Evolutionary conservation across 2,888 invertebrate genomes (phyloP).

Genomic region (Dryocosmus kuriphilus): DNA sequence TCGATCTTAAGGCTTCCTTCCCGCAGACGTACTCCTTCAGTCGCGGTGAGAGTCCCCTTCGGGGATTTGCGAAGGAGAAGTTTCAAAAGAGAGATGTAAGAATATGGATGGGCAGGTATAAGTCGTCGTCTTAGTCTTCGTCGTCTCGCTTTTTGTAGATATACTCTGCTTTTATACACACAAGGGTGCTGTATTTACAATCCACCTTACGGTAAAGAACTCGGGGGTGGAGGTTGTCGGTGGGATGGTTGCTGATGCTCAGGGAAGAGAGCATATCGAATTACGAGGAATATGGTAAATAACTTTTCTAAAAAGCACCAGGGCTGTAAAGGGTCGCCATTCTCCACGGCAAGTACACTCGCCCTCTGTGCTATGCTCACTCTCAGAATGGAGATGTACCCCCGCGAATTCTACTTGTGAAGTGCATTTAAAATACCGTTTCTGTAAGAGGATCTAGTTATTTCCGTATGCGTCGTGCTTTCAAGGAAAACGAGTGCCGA

Average conservation of each 20-base stretch:
- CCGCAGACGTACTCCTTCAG: slow-evolving; percentile 43
- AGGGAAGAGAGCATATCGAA: slow-evolving; percentile 53
- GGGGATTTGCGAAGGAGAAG: slow-evolving; percentile 54
- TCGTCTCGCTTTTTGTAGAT: slow-evolving; percentile 50
- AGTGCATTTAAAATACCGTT: slow-evolving; percentile 53
- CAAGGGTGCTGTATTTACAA: slow-evolving; percentile 49
- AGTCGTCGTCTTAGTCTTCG: slow-evolving; percentile 41
- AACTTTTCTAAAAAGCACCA: slow-evolving; percentile 57
- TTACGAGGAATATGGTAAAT: slow-evolving; percentile 62
- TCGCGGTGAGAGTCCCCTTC: slow-evolving; percentile 47
- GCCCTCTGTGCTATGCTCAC: slow-evolving; percentile 41
- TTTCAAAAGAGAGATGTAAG: slow-evolving; percentile 53
- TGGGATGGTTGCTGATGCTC: slow-evolving; percentile 28
- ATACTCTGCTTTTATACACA: slow-evolving; percentile 51
- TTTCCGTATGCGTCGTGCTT: slow-evolving; percentile 3
- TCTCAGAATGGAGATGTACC: slow-evolving; percentile 52
- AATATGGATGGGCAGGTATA: slow-evolving; percentile 55
- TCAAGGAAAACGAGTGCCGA: slow-evolving; percentile 26
- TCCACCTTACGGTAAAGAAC: slow-evolving; percentile 44
- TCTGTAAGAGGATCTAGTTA: slow-evolving; percentile 52
- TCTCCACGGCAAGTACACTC: slow-evolving; percentile 44
- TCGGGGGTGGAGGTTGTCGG: slow-evolving; percentile 27
- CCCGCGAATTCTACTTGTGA: slow-evolving; percentile 44
- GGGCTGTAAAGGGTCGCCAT: slow-evolving; percentile 47
- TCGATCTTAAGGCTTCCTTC: slow-evolving; percentile 59